Conservation (phyloP, 2,888 invertebrate genomes). For the Stegana nigrithorax region DNA sequence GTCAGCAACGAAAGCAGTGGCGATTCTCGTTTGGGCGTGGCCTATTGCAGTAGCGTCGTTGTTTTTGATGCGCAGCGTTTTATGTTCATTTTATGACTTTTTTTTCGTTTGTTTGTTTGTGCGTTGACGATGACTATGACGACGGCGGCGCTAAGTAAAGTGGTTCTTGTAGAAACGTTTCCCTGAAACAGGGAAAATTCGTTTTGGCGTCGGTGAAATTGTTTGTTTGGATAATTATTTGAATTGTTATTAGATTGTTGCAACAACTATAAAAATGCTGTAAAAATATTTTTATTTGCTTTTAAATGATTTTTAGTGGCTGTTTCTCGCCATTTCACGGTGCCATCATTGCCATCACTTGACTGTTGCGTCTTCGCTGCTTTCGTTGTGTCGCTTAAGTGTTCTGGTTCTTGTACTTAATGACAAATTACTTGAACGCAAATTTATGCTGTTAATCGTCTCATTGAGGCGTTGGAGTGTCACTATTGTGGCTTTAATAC, state of each 20-base stretch:
- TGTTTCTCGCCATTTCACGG: not conserved
- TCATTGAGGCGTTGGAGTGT: constrained; percentile 30
- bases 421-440: constrained; percentile 51
- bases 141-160: not conserved
- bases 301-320: constrained; percentile 59
- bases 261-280: constrained; percentile 62
- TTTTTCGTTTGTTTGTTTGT: constrained; percentile 44
- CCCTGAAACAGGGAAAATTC: constrained; percentile 27
- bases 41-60: constrained; percentile 55
- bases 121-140: no score
- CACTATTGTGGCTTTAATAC: not conserved
- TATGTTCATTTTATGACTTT: constrained; percentile 56
- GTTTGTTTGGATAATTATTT: constrained; percentile 63
- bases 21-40: constrained; percentile 51
- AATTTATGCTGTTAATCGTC: constrained; percentile 55
- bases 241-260: constrained; percentile 66
- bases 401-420: constrained; percentile 24
- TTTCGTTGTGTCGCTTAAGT: constrained; percentile 29
- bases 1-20: constrained; percentile 39
- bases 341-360: not conserved
- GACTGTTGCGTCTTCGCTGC: constrained; percentile 15
- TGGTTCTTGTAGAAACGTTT: not conserved
- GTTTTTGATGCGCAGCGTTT: constrained; percentile 50
- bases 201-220: constrained; percentile 53
- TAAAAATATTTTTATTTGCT: constrained; percentile 59